Conservation (phyloP, 1,140 invertebrate genomes). For the Venustaconcha ellipsiformis region DNA sequence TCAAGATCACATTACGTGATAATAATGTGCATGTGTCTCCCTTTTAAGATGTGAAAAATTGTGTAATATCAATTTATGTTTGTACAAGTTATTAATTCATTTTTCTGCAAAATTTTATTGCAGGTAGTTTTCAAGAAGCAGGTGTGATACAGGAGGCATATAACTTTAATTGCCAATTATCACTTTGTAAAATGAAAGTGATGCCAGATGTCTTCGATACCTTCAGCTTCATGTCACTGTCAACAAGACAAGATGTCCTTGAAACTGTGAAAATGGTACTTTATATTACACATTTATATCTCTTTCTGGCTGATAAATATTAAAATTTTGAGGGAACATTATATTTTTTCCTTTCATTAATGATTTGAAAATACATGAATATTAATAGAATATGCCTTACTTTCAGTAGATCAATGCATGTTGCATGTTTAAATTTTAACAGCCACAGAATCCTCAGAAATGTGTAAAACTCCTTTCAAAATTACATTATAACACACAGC, state of each 20-base stretch:
- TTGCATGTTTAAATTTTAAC: neutral
- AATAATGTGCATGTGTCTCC: neutral
- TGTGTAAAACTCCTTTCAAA: neutral
- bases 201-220: neutral
- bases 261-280: conserved; percentile 67
- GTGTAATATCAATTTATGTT: neutral
- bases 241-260: conserved; percentile 61
- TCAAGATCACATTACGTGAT: neutral
- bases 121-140: conserved; percentile 67
- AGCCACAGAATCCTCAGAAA: neutral
- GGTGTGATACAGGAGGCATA: conserved; percentile 67
- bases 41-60: neutral
- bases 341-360: neutral
- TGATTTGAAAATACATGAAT: neutral
- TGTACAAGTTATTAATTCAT: neutral
- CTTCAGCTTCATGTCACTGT: conserved; percentile 45
- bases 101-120: conserved; percentile 13
- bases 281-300: neutral
- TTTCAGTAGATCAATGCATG: neutral
- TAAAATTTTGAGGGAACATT: neutral
- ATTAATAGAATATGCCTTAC: neutral
- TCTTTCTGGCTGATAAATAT: neutral
- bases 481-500: neutral
- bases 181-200: conserved; percentile 10
- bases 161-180: conserved; percentile 64